Conservation (phyloP, 2,797 vertebrate genomes). For the Picus viridis region DNA sequence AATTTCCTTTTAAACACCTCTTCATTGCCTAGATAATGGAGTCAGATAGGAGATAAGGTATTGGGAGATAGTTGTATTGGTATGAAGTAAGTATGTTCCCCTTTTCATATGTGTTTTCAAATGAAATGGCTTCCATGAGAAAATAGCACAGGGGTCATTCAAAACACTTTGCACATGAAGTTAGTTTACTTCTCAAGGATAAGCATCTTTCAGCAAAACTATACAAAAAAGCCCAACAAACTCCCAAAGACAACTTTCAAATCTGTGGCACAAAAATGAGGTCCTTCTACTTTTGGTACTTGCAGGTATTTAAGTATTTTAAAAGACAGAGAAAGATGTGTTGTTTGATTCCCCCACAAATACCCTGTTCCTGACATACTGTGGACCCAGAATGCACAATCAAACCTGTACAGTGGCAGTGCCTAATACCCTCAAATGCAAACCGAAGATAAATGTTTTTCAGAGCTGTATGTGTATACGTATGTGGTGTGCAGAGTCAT, state of each 20-base stretch:
- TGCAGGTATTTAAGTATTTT: neutral
- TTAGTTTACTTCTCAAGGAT: neutral
- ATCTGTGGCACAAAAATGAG: neutral
- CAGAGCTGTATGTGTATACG: neutral
- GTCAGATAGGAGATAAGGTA: neutral
- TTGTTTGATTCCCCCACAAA: accelerated
- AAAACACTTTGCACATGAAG: neutral
- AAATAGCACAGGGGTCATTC: neutral
- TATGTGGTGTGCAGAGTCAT: neutral
- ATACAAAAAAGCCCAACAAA: neutral
- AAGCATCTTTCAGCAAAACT: neutral
- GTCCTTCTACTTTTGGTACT: neutral
- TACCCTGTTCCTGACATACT: neutral
- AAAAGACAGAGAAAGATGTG: neutral
- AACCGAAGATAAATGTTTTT: neutral
- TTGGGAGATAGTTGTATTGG: neutral
- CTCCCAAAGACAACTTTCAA: neutral
- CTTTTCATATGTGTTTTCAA: neutral
- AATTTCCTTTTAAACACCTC: neutral
- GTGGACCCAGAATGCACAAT: neutral
- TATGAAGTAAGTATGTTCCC: neutral
- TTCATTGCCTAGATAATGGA: neutral
- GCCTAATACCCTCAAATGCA: neutral
- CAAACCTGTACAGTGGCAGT: accelerated
- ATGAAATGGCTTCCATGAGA: neutral